These are phyloP conservation scores for Pollachius pollachius DNA, from an alignment of 2,113 vertebrate genomes.

Conservation along the genomic window DNA sequence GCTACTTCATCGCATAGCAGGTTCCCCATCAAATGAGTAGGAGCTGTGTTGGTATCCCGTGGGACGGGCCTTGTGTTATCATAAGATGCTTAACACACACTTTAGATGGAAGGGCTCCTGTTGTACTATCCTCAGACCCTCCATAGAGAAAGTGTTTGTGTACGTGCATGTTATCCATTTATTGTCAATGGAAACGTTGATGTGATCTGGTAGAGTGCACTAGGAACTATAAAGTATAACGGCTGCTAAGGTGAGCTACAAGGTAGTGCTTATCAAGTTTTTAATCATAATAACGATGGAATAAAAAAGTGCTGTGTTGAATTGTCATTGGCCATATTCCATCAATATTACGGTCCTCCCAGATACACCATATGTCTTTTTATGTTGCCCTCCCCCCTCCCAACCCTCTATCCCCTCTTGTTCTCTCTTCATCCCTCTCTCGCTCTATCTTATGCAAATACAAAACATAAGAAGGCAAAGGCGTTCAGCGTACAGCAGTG, in stretches of 20 bases:
- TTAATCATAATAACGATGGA: not conserved
- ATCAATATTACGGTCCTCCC: too few relatives aligned
- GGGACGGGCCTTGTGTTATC: not conserved
- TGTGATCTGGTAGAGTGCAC: not conserved
- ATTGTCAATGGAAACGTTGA: not conserved
- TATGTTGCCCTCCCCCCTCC: too few relatives aligned
- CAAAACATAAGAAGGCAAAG: not conserved
- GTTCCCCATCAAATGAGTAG: conserved; percentile 8
- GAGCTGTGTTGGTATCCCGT: not conserved
- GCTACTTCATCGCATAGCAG: conserved; percentile 17
- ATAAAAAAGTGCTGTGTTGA: not conserved
- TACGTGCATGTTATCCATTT: too few relatives aligned
- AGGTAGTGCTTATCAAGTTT: not conserved
- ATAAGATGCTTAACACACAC: not conserved
- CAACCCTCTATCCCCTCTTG: not conserved
- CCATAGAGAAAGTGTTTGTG: too few relatives aligned
- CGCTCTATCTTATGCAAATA: not conserved
- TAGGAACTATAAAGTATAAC: not conserved
- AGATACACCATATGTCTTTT: too few relatives aligned
- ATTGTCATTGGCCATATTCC: too few relatives aligned
- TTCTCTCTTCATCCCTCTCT: not conserved
- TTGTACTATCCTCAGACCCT: too few relatives aligned
- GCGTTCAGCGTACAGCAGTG: not conserved
- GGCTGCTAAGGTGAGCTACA: not conserved
- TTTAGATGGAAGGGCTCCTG: too few relatives aligned